These are phyloP conservation scores for Antechinus stuartii DNA, from an alignment of 2,113 vertebrate genomes.

Conservation along the genomic window DNA sequence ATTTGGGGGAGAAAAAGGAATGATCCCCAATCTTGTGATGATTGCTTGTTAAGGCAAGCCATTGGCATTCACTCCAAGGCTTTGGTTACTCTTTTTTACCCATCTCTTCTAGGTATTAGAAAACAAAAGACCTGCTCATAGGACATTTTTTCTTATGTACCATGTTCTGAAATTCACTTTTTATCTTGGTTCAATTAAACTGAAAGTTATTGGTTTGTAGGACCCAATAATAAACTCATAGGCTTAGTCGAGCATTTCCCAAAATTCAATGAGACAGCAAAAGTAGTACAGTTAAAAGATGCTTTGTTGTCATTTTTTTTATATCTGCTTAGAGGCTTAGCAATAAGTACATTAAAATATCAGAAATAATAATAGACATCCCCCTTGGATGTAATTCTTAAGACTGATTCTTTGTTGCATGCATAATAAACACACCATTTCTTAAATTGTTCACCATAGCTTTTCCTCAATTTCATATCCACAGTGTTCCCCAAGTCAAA, in stretches of 20 bases:
- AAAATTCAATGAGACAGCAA: slow-evolving; percentile 50
- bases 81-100: slow-evolving; percentile 55
- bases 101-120: slow-evolving; percentile 54
- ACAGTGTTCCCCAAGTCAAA: neutral
- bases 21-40: slow-evolving; percentile 53
- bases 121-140: slow-evolving; percentile 69
- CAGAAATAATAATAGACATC: slow-evolving; percentile 46
- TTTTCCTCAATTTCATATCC: slow-evolving; percentile 23
- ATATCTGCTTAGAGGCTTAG: slow-evolving; percentile 55
- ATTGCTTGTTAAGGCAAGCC: slow-evolving; percentile 2
- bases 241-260: slow-evolving; percentile 58
- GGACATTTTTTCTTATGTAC: slow-evolving; percentile 65
- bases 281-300: slow-evolving; percentile 43
- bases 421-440: slow-evolving; percentile 16
- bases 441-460: neutral
- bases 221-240: slow-evolving; percentile 54
- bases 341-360: slow-evolving; percentile 54
- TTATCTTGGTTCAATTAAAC: slow-evolving; percentile 75
- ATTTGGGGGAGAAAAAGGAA: slow-evolving; percentile 47
- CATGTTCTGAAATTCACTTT: slow-evolving; percentile 62
- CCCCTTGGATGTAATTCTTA: slow-evolving; percentile 50
- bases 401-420: slow-evolving; percentile 30
- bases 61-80: slow-evolving; percentile 53
- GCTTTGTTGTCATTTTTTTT: slow-evolving; percentile 53
- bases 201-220: slow-evolving; percentile 61